Base-by-base conservation (phyloP, 2,113 vertebrate genomes). In the Felis chaus region DNA sequence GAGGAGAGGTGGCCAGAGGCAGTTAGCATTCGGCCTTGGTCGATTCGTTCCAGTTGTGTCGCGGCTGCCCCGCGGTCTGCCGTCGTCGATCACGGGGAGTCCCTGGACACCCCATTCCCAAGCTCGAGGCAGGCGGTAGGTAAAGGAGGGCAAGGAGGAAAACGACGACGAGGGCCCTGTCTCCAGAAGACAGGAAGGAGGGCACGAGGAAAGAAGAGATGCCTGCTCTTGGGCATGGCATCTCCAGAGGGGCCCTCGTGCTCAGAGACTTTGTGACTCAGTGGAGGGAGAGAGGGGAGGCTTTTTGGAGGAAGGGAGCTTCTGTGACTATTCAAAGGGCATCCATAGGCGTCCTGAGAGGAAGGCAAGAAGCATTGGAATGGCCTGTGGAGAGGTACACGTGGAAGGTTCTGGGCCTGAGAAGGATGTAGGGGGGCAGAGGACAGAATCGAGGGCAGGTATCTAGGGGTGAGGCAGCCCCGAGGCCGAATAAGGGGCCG, bases 41-140 rank as follows among this genome's bases (percentile, higher is more conserved):
- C 95, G 92, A 93, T 96, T 94, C 84, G 89, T 95, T 95, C 53
- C 45, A 23, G 65, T 94, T 92, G 63, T 97, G 97, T 68, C 19
- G 10, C 39, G 89, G 93, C 93, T 96, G 82, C 41, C 93, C 76
- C 39, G 97, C 55, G 11, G 61, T 80, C 71, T 92, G 65, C 33
- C 80, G 96, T 80, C 85, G 87, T 68, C 0, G 23, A 92, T 82
- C 4, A 0, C 1, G 1, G 33, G 68, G 50, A 50, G 83, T 68
- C 36, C 57, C 45, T 86, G 68, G 66, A 65, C 18, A 92, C 48
- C 18, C 29, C 5, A 9, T 27, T 87, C 63, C 61, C 83, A 93
- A 90, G 87, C 69, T 97, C 61, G 41, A 96, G 63, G 79, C 69
- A 86, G 81, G 48, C 39, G 69, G 11, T 66, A 79, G 74, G 74